Base-by-base conservation (phyloP, 2,888 invertebrate species). In the Nematopogon swammerdamellus region DNA sequence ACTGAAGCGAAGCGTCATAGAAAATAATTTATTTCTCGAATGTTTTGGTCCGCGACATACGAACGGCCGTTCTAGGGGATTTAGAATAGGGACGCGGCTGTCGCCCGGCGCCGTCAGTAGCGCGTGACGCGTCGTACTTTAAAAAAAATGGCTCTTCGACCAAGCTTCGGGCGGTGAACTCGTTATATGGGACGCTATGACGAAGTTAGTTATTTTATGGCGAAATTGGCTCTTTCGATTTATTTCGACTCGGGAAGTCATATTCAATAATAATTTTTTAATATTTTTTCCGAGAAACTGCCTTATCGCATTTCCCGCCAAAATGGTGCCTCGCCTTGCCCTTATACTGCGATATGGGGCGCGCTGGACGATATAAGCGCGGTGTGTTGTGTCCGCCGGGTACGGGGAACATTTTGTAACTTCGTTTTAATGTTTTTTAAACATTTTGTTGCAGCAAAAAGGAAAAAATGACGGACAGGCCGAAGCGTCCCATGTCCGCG, bases 401-500 rank as follows among this genome's bases (percentile, higher is more conserved):
- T 69, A 68, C 67, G 69, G 65, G 68, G 46, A 19, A 44, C 54
- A 55, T 57, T 60, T 64, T 57, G 52, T 29, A 49, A 49, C 45
- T 57, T 55, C 54, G 55, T 56, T 55, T 50, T n/a, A n/a, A n/a
- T n/a, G 48, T 42, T 36, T 25, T 49, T 30, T 18, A 43, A 20
- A 62, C 57, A 61, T 63, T n/a, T 57, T 53, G 50, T 72, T 70
- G 53, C 67, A 77, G 77, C 10, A 77, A 70, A 80, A 81, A 76
- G 70, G 68, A 68, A 85, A 92, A 82, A 87, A 91, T 81, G 88
- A 87, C 67, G 85, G 88, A 81, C 91, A 97, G 85, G 75, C 98
- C 98, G 46, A 99, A 99, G 76, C 86, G 96, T 64, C 92, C 97
- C 42, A 84, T 88, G 64, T 89, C 95, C 47, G 96, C 95, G 2